Base-by-base conservation (phyloP, 2,113 vertebrate species). In the Tragelaphus imberbis region DNA sequence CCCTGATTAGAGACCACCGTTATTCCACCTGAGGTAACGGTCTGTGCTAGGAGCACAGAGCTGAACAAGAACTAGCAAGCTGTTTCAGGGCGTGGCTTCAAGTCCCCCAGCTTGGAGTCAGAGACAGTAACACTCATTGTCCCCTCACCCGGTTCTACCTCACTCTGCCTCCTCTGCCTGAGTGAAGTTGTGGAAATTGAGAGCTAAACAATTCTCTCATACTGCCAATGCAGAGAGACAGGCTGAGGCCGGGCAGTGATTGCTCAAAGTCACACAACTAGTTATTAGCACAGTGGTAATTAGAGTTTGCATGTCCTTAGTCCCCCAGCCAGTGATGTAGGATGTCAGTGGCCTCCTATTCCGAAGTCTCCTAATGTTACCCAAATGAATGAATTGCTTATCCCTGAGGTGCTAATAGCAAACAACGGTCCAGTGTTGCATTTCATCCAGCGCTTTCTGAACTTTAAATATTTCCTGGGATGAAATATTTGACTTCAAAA, bases 301-400 rank as follows among this genome's bases (percentile, higher is more conserved):
- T 59, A 88, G 25, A 65, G 59, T 82, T 71, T 77, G 87, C 13
- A 51, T 51, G 7, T 25, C 36, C 86, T 94, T 36, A 81, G 85
- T 36, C 13, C 51, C 28, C 53, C 19, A 33, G 61, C 56, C 56
- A 59, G n/a, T 36, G 87, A 79, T 68, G 40, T 58, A 63, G 65
- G 59, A 0, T 33, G 61, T 55, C 61, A 55, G 33, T 87, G 59
- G 44, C 17, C 59, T 93, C 91, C 68, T 71, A 17, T 80, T 95
- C 47, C 58, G 12, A 80, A 36, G 36, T 96, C 63, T 95, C 79
- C 65, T 86, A 51, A 65, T 40, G 49, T 91, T 91, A 77, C 95
- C 90, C 79, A 27, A 91, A 88, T 90, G 58, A 93, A 93, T 88
- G 90, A 68, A 90, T 68, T 92, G 33, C 68, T 96, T 94, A 65